Evolutionary conservation across 2,888 invertebrate genomes (phyloP), one percentile per base, ranked within the genome.

Genomic region (Dastarcus helophoroides): DNA sequence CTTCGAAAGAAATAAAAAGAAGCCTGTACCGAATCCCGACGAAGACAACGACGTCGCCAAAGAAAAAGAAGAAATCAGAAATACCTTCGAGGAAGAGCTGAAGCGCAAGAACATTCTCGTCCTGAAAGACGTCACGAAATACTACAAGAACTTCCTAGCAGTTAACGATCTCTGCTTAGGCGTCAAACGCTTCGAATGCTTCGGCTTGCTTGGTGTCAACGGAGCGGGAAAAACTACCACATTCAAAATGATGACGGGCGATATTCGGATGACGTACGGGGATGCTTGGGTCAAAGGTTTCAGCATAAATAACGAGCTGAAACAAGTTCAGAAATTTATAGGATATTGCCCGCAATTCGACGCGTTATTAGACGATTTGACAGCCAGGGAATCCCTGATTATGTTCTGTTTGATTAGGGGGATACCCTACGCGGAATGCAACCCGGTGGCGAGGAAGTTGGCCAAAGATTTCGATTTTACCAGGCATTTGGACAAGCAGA

Each of bases 181-280:
- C 26, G 74, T 84, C 0, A 72, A 71, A 30, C 66, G 75, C 35
- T 71, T 71, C 6, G 86, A 86, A 60, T 84, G 84, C 50, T 88
- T 88, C 48, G 86, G 86, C 2, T 58, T 88, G 22, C 62, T 88
- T 27, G 85, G 88, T 1, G 77, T 85, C 1, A 88, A 89, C 54
- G 88, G 89, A 6, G 86, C 88, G 2, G 88, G 88, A 0, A 89
- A 88, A 59, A 86, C 85, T 0, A 77, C 79, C 1, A 89, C 90
- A 0, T 93, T 93, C 56, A 83, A 83, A 62, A 86, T 89, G 81
- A 63, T 90, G 47, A 89, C 89, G 27, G 89, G 90, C 0, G 88
- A 86, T 51, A 79, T 78, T 48, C 58, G 61, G 3, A 71, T 83
- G 7, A 72, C 78, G 0, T 67, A 66, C 29, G 86, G 86, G 0